Conservation (phyloP, 2,797 vertebrate species). For the Leuciscus waleckii region DNA sequence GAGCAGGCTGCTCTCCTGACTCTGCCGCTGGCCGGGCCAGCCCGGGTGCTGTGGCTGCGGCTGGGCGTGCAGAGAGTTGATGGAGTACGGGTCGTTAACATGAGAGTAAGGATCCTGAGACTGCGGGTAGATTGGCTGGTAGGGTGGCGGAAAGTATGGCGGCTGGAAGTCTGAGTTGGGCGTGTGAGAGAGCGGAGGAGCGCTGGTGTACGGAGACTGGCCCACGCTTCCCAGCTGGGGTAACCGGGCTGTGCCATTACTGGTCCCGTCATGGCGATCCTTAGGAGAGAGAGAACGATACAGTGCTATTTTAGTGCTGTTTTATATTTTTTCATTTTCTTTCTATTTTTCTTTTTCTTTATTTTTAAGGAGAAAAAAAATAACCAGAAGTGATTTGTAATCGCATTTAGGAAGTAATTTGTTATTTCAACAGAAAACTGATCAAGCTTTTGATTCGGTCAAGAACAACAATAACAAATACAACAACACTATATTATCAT, state of each 20-base stretch:
- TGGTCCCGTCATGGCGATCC: constrained; percentile 96
- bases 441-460: neutral
- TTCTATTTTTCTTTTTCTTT: neutral
- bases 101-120: constrained; percentile 99
- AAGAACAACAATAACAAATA: neutral
- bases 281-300: constrained; percentile 59
- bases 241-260: constrained; percentile 95
- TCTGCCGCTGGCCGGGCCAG: constrained; percentile 96
- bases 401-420: neutral
- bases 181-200: constrained; percentile 94
- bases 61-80: constrained; percentile 95
- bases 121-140: constrained; percentile 97
- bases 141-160: constrained; percentile 93
- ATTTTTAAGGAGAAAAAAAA: neutral
- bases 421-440: neutral
- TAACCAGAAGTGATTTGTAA: neutral
- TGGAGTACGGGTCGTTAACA: constrained; percentile 98
- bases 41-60: constrained; percentile 95
- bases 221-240: constrained; percentile 97
- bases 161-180: constrained; percentile 97
- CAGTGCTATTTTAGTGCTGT: constrained; percentile 7
- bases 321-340: neutral
- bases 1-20: constrained; percentile 92
- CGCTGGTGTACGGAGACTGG: constrained; percentile 95
- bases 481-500: neutral